A percentile compares a stretch with the other conserved stretches of the same genome.
These are phyloP conservation scores for Archips xylosteana DNA, from an alignment of 2,888 invertebrate genomes.

Conservation along the genomic window DNA sequence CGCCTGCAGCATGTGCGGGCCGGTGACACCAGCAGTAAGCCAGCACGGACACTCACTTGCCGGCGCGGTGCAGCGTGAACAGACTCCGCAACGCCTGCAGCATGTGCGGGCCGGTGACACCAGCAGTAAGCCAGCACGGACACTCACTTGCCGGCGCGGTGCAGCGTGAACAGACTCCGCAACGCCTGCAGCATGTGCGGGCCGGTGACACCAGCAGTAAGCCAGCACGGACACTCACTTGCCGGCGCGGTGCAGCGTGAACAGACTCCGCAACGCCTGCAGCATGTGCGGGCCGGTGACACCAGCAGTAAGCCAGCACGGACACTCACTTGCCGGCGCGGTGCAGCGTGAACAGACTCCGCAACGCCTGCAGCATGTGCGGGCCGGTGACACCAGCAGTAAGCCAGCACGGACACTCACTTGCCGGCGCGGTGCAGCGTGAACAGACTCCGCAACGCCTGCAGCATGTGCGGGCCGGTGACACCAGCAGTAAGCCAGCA, in stretches of 20 bases:
- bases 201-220: no score
- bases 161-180: constrained; percentile 81
- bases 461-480: constrained; percentile 78
- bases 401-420: constrained; percentile 54
- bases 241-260: constrained; percentile 82
- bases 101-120: constrained; percentile 68
- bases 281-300: constrained; percentile 75
- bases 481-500: no score
- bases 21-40: no score
- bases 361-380: constrained; percentile 85
- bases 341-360: constrained; percentile 83
- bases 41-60: constrained; percentile 64
- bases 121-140: not conserved
- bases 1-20: constrained; percentile 85
- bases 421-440: constrained; percentile 82
- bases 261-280: constrained; percentile 83
- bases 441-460: constrained; percentile 84
- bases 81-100: constrained; percentile 84
- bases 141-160: constrained; percentile 79
- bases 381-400: no score
- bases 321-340: constrained; percentile 76
- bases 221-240: constrained; percentile 60
- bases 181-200: constrained; percentile 86
- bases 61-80: constrained; percentile 83
- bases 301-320: no score